These are phyloP conservation scores for Drosophila truncata DNA, from an alignment of 1,140 invertebrate species.

Conservation along the genomic window DNA sequence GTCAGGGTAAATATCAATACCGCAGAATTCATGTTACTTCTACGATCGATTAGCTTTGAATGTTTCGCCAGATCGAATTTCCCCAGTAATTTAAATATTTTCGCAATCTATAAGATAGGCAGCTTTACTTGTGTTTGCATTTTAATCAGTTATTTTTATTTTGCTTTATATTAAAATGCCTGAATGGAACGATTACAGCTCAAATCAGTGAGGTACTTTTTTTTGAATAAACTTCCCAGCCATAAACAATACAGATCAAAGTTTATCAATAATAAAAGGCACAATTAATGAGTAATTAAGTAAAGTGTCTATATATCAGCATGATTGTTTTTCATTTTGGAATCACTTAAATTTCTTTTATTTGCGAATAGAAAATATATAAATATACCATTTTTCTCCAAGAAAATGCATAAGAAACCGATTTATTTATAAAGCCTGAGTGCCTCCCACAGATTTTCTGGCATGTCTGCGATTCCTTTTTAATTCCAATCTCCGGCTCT, in stretches of 20 bases:
- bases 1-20: not conserved
- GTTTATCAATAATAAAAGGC: not conserved
- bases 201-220: not conserved
- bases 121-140: not conserved
- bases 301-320: not conserved
- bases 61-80: not conserved
- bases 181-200: not conserved
- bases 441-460: not conserved
- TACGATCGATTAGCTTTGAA: not conserved
- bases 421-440: not conserved
- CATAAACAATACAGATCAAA: not conserved
- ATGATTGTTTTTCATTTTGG: not conserved
- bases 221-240: not conserved
- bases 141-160: not conserved
- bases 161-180: not conserved
- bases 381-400: not conserved
- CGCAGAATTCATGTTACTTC: not conserved
- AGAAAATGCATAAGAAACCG: not conserved
- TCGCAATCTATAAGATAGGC: not conserved
- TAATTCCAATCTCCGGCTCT: not conserved
- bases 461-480: not conserved
- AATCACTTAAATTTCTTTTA: not conserved
- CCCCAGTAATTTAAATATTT: too few species aligned
- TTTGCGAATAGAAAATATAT: not conserved
- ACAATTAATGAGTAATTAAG: not conserved